Base-by-base conservation (phyloP, 1,140 invertebrate genomes). In the Spodoptera frugiperda region DNA sequence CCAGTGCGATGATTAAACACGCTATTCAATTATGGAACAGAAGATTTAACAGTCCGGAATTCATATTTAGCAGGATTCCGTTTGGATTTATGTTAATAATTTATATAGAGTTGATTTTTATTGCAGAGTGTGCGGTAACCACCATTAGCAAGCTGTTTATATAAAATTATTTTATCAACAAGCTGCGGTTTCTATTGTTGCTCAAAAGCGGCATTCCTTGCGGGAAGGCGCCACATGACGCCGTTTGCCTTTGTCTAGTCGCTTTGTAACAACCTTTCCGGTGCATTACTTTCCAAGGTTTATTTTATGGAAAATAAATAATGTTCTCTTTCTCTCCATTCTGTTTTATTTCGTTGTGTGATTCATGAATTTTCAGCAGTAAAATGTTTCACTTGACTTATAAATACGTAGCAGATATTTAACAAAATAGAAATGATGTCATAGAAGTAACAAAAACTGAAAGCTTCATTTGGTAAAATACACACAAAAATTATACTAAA, bases 181-280 rank as follows among this genome's bases (percentile, higher is more conserved):
- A 12, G 15, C 8, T 68, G 48, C 0, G 46, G 46, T 68, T 68
- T 55, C 33, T 53, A 54, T 54, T 70, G 67, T 55, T 15, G 53
- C 11, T 6, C 11, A 67, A 19, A 65, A 49, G 48, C 33, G 17
- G 17, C 19, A 46, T 4, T 67, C 49, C 51, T 49, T 17, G 12
- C 59, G 77, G 77, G 49, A 77, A 71, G 67, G 17, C 70, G 53
- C 77, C 77, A 65, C 59, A 72, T 72, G 77, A 65, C 51, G 68
- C 17, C 68, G 12, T 17, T 46, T 55, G 33, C 77, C 39, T 78
- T 78, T 78, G 77, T 61, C 65, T 57, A 44, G 46, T 59, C 55
- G 44, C 48, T 77, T 77, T 77, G 67, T 76, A n/a, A 33, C 67
- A 68, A 70, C 25, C 39, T 70, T 71, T 71, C 53, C 54, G 48